Base-by-base conservation (phyloP, 2,113 vertebrate genomes). In the Octodon degus region DNA sequence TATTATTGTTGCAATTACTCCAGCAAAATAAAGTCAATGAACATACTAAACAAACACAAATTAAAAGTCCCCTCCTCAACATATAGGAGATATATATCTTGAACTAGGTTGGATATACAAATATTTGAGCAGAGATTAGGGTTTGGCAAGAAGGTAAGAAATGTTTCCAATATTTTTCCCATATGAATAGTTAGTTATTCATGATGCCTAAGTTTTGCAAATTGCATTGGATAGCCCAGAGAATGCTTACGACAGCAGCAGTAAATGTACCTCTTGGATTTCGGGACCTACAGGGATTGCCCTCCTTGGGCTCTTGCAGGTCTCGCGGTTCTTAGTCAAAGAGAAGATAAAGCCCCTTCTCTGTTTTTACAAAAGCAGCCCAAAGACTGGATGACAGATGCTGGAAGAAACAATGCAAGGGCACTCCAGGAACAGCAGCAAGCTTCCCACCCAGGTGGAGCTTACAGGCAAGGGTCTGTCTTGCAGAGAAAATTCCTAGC, bases 171-270 rank as follows among this genome's bases (percentile, higher is more conserved):
- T 6, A 34, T 37, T 80, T 62, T 63, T 16, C 43, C 76, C 25
- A 81, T 14, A 27, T 11, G 5, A 81, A 55, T 1, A 30, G 2
- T 86, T 1, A 30, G 2, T 83, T 62, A 12, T 40, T 62, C 6
- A 8, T 74, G 62, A 34, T 12, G 43, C 8, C 65, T 84, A 62
- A 27, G 40, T 7, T 70, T 7, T 68, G 16, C 27, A 85, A 86
- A 83, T 60, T 70, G 40, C 58, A 65, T 60, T 58, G 40, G 87
- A 90, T 81, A 74, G 79, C n/a, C 19, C 72, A 93, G 80, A 40
- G 32, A 19, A 74, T 16, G 89, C 47, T 34, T 5, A 70, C 40
- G 50, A 62, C 7, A 58, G 37, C 40, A 70, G 68, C 19, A n/a
- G n/a, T 37, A 79, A 85, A 40, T 37, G 10, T 11, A 10, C 43